These are phyloP conservation scores for Lamellibrachia satsuma DNA, from an alignment of 2,888 invertebrate genomes.

Conservation along the genomic window DNA sequence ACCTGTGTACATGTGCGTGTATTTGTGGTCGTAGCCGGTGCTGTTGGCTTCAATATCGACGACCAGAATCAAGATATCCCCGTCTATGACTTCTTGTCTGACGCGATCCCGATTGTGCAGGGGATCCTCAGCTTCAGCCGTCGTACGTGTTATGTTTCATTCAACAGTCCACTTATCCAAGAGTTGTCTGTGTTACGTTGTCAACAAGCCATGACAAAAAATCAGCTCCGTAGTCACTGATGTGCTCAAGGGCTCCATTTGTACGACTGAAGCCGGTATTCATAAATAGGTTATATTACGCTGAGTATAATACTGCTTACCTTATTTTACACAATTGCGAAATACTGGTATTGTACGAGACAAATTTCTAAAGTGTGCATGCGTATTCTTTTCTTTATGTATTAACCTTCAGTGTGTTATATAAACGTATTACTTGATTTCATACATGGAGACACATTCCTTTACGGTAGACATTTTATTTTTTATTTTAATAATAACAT, in stretches of 20 bases:
- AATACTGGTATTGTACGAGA: too few relatives aligned
- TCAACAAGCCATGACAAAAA: not conserved
- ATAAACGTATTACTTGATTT: not conserved
- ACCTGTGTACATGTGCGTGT: not conserved
- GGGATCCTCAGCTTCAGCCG: not conserved
- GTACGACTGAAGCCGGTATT: too few relatives aligned
- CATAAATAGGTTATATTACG: too few relatives aligned
- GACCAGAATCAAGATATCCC: not conserved
- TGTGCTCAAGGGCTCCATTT: too few relatives aligned
- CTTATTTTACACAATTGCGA: too few relatives aligned
- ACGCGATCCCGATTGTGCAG: not conserved
- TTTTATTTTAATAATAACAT: not conserved
- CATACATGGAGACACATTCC: too few relatives aligned
- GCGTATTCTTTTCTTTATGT: not conserved
- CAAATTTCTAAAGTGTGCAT: not conserved
- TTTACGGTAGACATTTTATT: too few relatives aligned
- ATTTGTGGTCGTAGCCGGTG: not conserved
- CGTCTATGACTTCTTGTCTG: not conserved
- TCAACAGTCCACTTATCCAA: not conserved
- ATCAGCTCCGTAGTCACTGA: too few relatives aligned
- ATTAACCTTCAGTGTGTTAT: not conserved
- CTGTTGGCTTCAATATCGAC: not conserved
- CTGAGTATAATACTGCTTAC: too few relatives aligned
- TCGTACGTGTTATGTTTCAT: not conserved
- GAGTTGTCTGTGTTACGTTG: not conserved